A percentile compares a stretch with the other conserved stretches of the same genome.
These are phyloP conservation scores for Drosophila guanche DNA, from an alignment of 1,140 invertebrate species.

Conservation along the genomic window DNA sequence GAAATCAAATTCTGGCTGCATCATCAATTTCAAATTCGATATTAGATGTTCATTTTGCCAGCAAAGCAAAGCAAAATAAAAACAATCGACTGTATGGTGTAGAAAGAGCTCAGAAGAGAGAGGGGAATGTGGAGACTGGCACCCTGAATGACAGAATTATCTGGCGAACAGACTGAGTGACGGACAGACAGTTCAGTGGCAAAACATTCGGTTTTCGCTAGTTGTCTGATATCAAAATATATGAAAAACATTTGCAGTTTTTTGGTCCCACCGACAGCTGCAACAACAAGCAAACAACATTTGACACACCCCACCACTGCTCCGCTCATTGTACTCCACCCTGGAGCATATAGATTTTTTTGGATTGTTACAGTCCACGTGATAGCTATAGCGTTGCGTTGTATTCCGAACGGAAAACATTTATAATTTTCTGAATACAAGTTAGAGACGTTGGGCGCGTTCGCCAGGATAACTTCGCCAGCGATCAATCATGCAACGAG, in stretches of 20 bases:
- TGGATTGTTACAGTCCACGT: too few species aligned
- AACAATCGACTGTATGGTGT: constrained; percentile 16
- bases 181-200: constrained; percentile 11
- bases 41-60: constrained; percentile 31
- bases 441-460: too few species aligned
- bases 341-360: not conserved
- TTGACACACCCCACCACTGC: constrained; percentile 1
- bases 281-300: constrained; percentile 24
- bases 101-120: not conserved
- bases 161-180: constrained; percentile 11
- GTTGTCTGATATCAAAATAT: constrained; percentile 47
- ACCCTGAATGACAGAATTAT: not conserved
- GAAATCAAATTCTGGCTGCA: constrained; percentile 65
- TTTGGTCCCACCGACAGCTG: constrained; percentile 37
- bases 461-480: too few species aligned
- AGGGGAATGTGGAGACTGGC: constrained; percentile 1
- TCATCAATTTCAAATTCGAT: constrained; percentile 64
- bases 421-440: too few species aligned
- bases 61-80: constrained; percentile 18
- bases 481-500: too few species aligned
- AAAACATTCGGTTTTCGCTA: constrained; percentile 30
- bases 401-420: too few species aligned
- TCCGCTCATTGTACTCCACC: not conserved
- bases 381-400: too few species aligned
- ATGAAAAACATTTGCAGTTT: constrained; percentile 24